A percentile compares a stretch with the other conserved stretches of the same genome.
These are phyloP conservation scores for Drosophila dives DNA, from an alignment of 2,888 invertebrate genomes.

Conservation along the genomic window DNA sequence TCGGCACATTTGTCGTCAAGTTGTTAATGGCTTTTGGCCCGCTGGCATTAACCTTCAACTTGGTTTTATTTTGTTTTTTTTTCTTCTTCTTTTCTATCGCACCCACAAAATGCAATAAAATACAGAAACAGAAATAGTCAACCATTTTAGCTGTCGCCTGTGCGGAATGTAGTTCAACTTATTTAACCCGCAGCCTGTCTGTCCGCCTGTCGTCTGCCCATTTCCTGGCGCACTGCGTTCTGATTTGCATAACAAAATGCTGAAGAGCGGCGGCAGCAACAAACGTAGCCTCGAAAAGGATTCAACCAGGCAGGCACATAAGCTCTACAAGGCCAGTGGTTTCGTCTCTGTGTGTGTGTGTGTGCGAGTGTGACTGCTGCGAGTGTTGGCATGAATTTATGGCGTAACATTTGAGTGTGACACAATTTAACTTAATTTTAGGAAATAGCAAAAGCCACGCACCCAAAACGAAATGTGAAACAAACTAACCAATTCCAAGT, in stretches of 20 bases:
- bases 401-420: constrained; percentile 81
- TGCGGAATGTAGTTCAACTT: constrained; percentile 71
- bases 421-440: constrained; percentile 82
- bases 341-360: constrained; percentile 20
- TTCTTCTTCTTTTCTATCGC: background rate
- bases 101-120: constrained; percentile 68
- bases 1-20: constrained; percentile 59
- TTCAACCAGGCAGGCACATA: constrained; percentile 54
- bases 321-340: constrained; percentile 42
- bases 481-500: constrained; percentile 19
- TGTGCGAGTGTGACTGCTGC: constrained; percentile 39
- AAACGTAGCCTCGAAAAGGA: constrained; percentile 47
- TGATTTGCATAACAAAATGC: constrained; percentile 80
- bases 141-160: constrained; percentile 44
- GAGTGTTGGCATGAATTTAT: constrained; percentile 73
- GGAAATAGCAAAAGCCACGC: constrained; percentile 51
- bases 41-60: constrained; percentile 33
- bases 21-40: constrained; percentile 50
- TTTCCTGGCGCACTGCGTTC: constrained; percentile 78
- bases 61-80: background rate
- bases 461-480: constrained; percentile 27
- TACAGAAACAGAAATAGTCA: constrained; percentile 53
- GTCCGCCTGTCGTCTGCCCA: constrained; percentile 24
- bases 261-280: constrained; percentile 45
- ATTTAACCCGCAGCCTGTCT: constrained; percentile 55